phyloP scores from a whole-genome alignment of 2,797 vertebrate genomes.

The Lycodopsis pacificus region DNA sequence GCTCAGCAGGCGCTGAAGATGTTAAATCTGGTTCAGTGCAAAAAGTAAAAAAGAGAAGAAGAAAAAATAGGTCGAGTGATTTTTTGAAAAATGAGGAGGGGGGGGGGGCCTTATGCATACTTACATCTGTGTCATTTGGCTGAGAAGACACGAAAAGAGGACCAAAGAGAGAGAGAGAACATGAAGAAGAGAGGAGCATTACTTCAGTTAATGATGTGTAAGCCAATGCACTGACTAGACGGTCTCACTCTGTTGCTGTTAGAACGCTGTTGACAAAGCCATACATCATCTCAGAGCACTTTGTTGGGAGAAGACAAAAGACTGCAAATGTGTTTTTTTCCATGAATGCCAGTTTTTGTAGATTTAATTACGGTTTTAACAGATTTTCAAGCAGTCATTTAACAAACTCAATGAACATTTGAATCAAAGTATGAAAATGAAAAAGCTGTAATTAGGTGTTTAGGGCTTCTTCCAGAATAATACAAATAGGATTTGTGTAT shows the following conservation, averaged over 20 bases:
- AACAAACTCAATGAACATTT: conserved; percentile 7
- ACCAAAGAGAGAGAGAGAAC: conserved; percentile 27
- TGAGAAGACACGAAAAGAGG: conserved; percentile 38
- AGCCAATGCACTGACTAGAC: conserved; percentile 12
- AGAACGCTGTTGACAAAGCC: not conserved
- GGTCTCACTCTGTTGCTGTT: conserved; percentile 21
- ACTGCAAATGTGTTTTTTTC: not conserved
- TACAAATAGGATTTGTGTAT: not conserved
- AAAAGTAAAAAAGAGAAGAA: not conserved
- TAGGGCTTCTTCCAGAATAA: not conserved
- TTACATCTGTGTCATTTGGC: conserved; percentile 81
- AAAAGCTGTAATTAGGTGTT: not conserved
- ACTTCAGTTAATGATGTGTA: conserved; percentile 51
- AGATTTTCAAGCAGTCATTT: not conserved
- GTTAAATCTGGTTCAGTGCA: conserved; percentile 52
- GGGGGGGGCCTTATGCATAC: conserved; percentile 58
- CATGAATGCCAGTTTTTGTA: not conserved
- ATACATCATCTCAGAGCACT: conserved; percentile 11
- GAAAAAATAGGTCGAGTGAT: not conserved
- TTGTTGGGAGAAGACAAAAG: not conserved
- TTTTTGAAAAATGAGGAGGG: conserved; percentile 31
- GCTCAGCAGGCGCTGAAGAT: conserved; percentile 50
- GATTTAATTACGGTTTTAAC: not conserved
- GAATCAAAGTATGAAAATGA: not conserved
- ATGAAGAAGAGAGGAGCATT: conserved; percentile 35